Conservation (phyloP, 2,888 invertebrate genomes). For the Plebejus argus region DNA sequence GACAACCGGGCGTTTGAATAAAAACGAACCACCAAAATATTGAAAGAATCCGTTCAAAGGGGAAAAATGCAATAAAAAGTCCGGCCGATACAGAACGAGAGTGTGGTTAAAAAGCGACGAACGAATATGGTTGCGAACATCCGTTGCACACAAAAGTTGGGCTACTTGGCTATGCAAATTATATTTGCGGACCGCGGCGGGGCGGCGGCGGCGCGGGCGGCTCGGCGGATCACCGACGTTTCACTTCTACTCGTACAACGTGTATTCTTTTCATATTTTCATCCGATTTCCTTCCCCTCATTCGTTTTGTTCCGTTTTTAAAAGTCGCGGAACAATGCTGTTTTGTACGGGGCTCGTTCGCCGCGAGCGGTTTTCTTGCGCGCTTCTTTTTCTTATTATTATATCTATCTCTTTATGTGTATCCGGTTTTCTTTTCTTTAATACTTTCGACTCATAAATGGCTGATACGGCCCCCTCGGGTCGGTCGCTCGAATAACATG, state of each 20-base stretch:
- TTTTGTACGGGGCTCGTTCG: constrained; percentile 74
- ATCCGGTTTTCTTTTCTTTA: constrained; percentile 78
- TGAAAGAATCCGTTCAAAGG: constrained; percentile 80
- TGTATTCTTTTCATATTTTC: constrained; percentile 81
- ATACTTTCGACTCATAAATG: constrained; percentile 80
- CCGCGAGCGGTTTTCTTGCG: constrained; percentile 77
- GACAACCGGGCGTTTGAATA: constrained; percentile 76
- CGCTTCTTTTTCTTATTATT: constrained; percentile 74
- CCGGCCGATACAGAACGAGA: constrained; percentile 72
- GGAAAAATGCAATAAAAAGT: constrained; percentile 79
- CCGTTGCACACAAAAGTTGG: constrained; percentile 78
- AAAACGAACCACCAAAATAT: constrained; percentile 78
- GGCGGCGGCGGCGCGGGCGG: constrained; percentile 56
- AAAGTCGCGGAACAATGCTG: constrained; percentile 78
- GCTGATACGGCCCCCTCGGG: constrained; percentile 78
- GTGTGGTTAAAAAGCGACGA: constrained; percentile 79
- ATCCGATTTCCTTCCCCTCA: constrained; percentile 80
- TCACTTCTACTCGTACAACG: constrained; percentile 74
- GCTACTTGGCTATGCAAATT: constrained; percentile 82
- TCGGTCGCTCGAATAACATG: constrained; percentile 78
- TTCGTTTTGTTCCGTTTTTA: constrained; percentile 77
- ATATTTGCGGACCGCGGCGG: constrained; percentile 80
- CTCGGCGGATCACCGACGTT: constrained; percentile 77
- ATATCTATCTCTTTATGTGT: constrained; percentile 69
- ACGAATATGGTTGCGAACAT: constrained; percentile 79